Evolutionary conservation across 2,888 invertebrate genomes (phyloP).

Genomic region (Eupithecia exiguata): DNA sequence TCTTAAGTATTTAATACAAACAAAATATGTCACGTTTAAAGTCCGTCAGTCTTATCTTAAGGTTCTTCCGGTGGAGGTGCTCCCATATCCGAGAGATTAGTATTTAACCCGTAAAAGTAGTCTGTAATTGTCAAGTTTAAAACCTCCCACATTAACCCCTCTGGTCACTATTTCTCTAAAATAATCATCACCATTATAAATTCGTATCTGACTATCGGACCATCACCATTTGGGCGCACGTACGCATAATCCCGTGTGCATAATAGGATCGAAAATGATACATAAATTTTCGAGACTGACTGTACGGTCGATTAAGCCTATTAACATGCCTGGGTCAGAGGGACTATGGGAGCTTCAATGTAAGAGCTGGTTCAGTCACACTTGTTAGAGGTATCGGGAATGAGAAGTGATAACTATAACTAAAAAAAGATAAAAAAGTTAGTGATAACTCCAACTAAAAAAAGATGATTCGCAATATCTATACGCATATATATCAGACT

Average conservation of each 20-base stretch:
- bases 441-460: too few relatives aligned
- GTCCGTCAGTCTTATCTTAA: too few relatives aligned
- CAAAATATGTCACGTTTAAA: too few relatives aligned
- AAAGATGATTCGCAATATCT: too few relatives aligned
- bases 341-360: constrained; percentile 50
- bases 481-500: too few relatives aligned
- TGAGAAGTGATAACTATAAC: too few relatives aligned
- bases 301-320: constrained; percentile 80
- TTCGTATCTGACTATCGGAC: constrained; percentile 71
- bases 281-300: constrained; percentile 81
- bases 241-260: constrained; percentile 75
- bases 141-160: neutral
- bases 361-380: constrained; percentile 30
- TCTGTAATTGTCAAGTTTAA: neutral
- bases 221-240: constrained; percentile 70
- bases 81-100: too few relatives aligned
- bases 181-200: constrained; percentile 64
- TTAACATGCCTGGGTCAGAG: constrained; percentile 79
- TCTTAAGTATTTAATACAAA: too few relatives aligned
- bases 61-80: too few relatives aligned
- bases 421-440: too few relatives aligned
- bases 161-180: constrained; percentile 32
- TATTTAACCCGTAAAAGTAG: too few relatives aligned
- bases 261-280: constrained; percentile 84
- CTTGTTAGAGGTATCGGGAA: too few relatives aligned